Percentiles rank a stretch among this genome's conserved stretches.
Evolutionary conservation across 2,888 invertebrate genomes (phyloP).

Genomic region (Macrosoma leucophasiata): DNA sequence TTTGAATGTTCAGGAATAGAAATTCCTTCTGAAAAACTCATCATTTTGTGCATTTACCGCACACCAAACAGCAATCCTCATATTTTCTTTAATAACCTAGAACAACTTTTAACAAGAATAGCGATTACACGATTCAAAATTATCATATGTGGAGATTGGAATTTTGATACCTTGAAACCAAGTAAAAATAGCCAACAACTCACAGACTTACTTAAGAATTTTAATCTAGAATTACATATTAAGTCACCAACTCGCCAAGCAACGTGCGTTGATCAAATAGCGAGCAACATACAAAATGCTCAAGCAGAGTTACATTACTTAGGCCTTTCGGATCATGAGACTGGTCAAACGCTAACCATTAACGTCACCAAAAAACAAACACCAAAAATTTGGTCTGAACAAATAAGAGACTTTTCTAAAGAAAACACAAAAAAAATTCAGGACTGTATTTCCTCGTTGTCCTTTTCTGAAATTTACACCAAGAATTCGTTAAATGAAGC

Average conservation of each 20-base stretch:
- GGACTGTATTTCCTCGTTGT: neutral
- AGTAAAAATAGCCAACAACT: neutral
- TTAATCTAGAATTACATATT: too few species aligned
- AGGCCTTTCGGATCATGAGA: constrained; percentile 1
- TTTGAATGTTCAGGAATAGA: constrained; percentile 5
- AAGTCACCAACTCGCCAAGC: too few species aligned
- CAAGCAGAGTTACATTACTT: neutral
- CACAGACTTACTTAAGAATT: too few species aligned
- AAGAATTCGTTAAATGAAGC: neutral
- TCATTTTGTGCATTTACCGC: too few species aligned
- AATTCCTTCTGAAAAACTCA: constrained; percentile 5
- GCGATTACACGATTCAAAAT: constrained; percentile 8
- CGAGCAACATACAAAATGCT: neutral
- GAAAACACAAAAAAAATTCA: neutral
- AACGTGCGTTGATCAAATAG: constrained; percentile 1
- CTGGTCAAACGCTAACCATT: constrained; percentile 2
- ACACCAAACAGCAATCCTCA: too few species aligned
- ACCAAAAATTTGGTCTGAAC: neutral
- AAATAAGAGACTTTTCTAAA: neutral
- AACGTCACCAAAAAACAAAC: constrained; percentile 2
- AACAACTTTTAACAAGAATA: constrained; percentile 13
- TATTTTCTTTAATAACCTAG: constrained; percentile 11
- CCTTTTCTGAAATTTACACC: neutral
- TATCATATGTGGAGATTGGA: neutral
- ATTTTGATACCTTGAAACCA: neutral